phyloP scores from a whole-genome alignment of 2,888 invertebrate genomes.

The Griposia aprilina region DNA sequence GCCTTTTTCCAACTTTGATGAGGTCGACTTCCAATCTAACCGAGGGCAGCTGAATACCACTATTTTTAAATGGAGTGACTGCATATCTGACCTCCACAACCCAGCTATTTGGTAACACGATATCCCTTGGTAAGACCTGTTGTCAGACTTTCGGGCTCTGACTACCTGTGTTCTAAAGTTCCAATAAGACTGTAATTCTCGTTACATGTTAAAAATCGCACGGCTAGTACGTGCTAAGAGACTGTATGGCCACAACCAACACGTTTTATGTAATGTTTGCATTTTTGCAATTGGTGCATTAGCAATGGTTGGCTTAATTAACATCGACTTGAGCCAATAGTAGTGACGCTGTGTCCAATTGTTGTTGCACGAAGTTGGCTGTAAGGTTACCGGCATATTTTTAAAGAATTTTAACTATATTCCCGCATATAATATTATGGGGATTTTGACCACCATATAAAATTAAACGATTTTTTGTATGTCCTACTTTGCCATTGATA shows the following conservation, averaged over 20 bases:
- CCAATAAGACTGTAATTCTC: background rate
- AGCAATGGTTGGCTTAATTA: conserved; percentile 4
- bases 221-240: background rate
- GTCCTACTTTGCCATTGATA: background rate
- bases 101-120: too few relatives aligned
- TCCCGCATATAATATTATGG: background rate
- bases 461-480: background rate
- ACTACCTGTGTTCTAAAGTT: background rate
- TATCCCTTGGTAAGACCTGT: background rate
- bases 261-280: background rate
- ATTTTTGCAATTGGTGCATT: conserved; percentile 3
- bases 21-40: background rate
- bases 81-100: background rate
- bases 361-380: background rate
- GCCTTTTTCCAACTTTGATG: background rate
- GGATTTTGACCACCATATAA: background rate
- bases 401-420: background rate
- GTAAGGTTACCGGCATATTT: background rate
- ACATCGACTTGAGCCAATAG: background rate
- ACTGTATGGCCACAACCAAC: background rate
- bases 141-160: too few relatives aligned
- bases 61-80: background rate
- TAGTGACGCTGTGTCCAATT: background rate
- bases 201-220: background rate
- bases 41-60: background rate